A percentile compares a stretch with the other conserved stretches of the same genome.
phyloP scores from a whole-genome alignment of 2,113 vertebrate species.

The Entelurus aequoreus region DNA sequence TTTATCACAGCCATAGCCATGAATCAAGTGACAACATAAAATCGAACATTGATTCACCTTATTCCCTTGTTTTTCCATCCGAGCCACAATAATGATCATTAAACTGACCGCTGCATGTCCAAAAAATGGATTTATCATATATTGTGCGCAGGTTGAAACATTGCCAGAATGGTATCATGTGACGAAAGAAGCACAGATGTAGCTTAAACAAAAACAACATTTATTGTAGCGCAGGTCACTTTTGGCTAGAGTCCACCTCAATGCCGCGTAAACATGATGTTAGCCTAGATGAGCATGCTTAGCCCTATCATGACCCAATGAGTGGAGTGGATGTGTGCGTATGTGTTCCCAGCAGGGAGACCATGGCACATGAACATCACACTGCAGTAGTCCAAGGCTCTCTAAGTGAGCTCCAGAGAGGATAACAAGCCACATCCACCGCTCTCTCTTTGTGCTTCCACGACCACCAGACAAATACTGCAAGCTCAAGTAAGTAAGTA shows the following conservation, averaged over 20 bases:
- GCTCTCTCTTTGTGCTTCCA: conserved; percentile 57
- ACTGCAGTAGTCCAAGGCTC: conserved; percentile 70
- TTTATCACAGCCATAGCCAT: conserved; percentile 66
- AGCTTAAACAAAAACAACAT: conserved; percentile 20
- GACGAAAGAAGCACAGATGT: conserved; percentile 32
- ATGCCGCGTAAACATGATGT: conserved; percentile 64
- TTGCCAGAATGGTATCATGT: conserved; percentile 43
- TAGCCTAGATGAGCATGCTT: conserved; percentile 73
- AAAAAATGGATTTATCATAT: conserved; percentile 70
- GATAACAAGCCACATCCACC: conserved; percentile 64
- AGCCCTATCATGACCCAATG: conserved; percentile 78
- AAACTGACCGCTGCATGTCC: conserved; percentile 68
- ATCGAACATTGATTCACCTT: conserved; percentile 70
- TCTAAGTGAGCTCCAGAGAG: conserved; percentile 70
- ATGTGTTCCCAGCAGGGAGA: conserved; percentile 71
- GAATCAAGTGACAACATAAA: conserved; percentile 69
- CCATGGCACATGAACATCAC: conserved; percentile 74
- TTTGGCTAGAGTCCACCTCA: conserved; percentile 61
- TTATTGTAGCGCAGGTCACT: conserved; percentile 31
- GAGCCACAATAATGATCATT: conserved; percentile 72
- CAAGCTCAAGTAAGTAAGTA: conserved; percentile 24
- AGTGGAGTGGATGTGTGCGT: conserved; percentile 70
- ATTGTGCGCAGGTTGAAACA: conserved; percentile 36
- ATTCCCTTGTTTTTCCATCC: conserved; percentile 72
- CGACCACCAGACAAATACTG: conserved; percentile 42